phyloP scores from a whole-genome alignment of 2,797 vertebrate genomes.

The Anisognathus igniventris region DNA sequence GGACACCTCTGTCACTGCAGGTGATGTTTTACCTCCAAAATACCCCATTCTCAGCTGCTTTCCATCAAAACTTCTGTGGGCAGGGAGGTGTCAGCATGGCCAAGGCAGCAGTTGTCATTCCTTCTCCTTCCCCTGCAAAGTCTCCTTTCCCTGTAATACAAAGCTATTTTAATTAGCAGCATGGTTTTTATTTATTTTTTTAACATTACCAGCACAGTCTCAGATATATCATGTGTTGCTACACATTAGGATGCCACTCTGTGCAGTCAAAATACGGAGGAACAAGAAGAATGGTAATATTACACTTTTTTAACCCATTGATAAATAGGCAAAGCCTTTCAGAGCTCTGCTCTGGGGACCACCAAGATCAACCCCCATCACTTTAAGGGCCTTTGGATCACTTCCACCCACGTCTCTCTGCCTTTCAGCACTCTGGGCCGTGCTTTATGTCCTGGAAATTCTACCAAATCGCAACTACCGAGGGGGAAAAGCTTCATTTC shows the following conservation, averaged over 20 bases:
- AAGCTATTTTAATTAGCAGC: background rate
- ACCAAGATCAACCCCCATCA: background rate
- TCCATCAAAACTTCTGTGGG: background rate
- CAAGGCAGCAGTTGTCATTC: background rate
- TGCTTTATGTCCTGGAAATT: constrained; percentile 40
- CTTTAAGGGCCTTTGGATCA: background rate
- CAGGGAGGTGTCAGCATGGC: background rate
- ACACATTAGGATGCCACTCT: background rate
- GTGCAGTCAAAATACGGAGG: background rate
- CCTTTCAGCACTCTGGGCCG: constrained; percentile 11
- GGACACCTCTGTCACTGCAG: background rate
- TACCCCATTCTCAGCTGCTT: background rate
- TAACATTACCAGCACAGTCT: background rate
- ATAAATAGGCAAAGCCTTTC: background rate
- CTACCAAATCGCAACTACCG: background rate
- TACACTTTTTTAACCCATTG: background rate
- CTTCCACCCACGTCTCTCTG: background rate
- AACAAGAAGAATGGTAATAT: background rate
- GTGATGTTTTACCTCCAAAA: background rate
- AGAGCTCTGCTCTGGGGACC: background rate
- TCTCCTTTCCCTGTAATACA: background rate
- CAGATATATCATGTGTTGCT: background rate
- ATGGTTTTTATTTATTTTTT: background rate
- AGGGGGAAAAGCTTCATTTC: constrained; percentile 60
- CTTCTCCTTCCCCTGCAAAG: background rate